Conservation (phyloP, 2,797 vertebrate genomes). For the Diplodus puntazzo region DNA sequence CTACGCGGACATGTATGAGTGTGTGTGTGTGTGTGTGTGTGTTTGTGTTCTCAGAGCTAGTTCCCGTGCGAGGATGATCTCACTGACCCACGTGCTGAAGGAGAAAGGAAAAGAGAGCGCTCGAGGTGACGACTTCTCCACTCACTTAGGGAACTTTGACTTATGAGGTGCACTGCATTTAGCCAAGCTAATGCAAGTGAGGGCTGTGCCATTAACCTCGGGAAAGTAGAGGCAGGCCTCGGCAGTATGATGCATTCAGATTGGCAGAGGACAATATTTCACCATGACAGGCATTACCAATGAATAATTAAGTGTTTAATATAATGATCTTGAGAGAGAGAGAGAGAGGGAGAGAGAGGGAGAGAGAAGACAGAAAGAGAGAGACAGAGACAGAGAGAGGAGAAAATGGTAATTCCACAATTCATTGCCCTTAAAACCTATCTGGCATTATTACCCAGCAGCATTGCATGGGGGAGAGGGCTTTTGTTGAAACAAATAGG, state of each 20-base stretch:
- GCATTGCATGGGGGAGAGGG: conserved; percentile 81
- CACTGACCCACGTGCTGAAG: conserved; percentile 68
- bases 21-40: conserved; percentile 7
- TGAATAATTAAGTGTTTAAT: conserved; percentile 99
- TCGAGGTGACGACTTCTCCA: conserved; percentile 79
- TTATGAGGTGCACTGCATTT: conserved; percentile 85
- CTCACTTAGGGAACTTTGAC: conserved; percentile 84
- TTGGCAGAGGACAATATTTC: conserved; percentile 92
- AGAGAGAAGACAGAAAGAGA: conserved; percentile 75
- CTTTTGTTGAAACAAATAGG: conserved; percentile 88
- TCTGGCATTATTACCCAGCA: conserved; percentile 85
- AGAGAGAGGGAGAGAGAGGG: conserved; percentile 56
- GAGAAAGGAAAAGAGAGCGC: conserved; percentile 64
- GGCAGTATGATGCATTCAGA: conserved; percentile 89
- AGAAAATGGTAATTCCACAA: conserved; percentile 94
- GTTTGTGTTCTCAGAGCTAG: conserved; percentile 19
- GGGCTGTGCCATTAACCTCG: conserved; percentile 92
- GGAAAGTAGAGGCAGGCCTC: conserved; percentile 85
- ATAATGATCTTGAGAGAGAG: conserved; percentile 88
- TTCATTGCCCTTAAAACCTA: conserved; percentile 90
- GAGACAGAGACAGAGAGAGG: conserved; percentile 76
- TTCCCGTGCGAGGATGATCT: conserved; percentile 63
- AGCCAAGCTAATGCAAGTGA: conserved; percentile 89
- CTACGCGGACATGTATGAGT: conserved; percentile 25
- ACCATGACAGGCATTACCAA: conserved; percentile 92